A percentile compares a stretch with the other conserved stretches of the same genome.
phyloP scores from a whole-genome alignment of 2,888 invertebrate genomes.

The Metacarcinus magister region DNA sequence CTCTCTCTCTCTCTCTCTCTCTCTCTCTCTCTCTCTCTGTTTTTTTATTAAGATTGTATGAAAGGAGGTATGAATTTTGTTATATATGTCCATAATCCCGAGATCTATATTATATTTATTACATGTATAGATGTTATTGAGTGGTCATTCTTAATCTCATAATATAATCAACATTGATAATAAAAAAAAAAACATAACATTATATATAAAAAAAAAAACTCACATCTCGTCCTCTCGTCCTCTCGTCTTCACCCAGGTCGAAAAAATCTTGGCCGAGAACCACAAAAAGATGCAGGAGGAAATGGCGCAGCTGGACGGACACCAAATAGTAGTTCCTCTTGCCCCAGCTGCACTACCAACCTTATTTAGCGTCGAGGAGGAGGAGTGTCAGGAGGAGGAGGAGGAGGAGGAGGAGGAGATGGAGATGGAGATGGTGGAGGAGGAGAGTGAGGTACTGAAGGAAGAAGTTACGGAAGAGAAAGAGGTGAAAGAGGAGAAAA shows the following conservation, averaged over 20 bases:
- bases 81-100: no score
- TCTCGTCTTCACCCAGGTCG: conserved; percentile 83
- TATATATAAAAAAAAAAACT: background rate
- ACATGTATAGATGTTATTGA: no score
- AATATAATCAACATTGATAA: no score
- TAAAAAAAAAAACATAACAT: no score
- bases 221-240: background rate
- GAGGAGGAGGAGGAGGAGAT: conserved; percentile 50
- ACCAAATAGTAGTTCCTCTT: conserved; percentile 59
- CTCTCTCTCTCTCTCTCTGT: no score
- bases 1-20: no score
- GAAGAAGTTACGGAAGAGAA: conserved; percentile 51
- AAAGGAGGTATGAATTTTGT: no score
- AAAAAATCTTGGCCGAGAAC: conserved; percentile 84
- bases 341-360: background rate
- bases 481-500: conserved; percentile 1
- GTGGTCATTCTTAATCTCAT: no score
- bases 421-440: conserved; percentile 56
- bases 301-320: conserved; percentile 83
- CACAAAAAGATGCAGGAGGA: conserved; percentile 84
- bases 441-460: conserved; percentile 5
- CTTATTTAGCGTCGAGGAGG: background rate
- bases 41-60: no score
- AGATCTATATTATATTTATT: no score
- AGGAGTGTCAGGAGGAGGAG: conserved; percentile 64